phyloP scores from a whole-genome alignment of 2,888 invertebrate genomes.

The Pinctada fucata region DNA sequence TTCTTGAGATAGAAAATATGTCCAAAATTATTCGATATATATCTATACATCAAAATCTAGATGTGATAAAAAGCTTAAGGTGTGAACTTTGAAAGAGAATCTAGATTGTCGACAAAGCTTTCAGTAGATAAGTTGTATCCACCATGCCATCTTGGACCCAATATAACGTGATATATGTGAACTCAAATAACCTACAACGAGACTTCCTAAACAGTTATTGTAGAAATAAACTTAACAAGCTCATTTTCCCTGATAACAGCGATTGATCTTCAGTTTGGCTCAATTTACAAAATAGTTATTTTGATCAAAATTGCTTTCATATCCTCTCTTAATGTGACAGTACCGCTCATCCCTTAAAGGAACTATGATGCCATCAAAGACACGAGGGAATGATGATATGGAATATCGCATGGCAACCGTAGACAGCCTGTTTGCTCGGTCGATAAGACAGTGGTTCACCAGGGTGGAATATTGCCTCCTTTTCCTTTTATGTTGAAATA shows the following conservation, averaged over 20 bases:
- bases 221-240: not conserved
- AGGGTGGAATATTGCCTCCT: not conserved
- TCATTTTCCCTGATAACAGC: not conserved
- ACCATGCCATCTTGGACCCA: not conserved
- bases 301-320: slow-evolving; percentile 27
- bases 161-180: not conserved
- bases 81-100: too few relatives aligned
- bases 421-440: not conserved
- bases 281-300: slow-evolving; percentile 26
- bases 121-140: too few relatives aligned
- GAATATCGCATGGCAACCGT: not conserved
- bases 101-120: too few relatives aligned
- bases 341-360: not conserved
- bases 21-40: too few relatives aligned
- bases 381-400: not conserved
- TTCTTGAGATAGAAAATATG: too few relatives aligned
- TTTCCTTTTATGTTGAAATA: not conserved
- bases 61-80: too few relatives aligned
- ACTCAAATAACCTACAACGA: not conserved
- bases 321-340: slow-evolving; percentile 26
- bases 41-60: too few relatives aligned
- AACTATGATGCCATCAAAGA: not conserved
- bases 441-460: not conserved
- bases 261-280: not conserved
- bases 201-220: not conserved